Percentiles rank a stretch among this genome's conserved stretches.
These are phyloP conservation scores for Trachelus stipa DNA, from an alignment of 2,888 invertebrate species.

Conservation along the genomic window DNA sequence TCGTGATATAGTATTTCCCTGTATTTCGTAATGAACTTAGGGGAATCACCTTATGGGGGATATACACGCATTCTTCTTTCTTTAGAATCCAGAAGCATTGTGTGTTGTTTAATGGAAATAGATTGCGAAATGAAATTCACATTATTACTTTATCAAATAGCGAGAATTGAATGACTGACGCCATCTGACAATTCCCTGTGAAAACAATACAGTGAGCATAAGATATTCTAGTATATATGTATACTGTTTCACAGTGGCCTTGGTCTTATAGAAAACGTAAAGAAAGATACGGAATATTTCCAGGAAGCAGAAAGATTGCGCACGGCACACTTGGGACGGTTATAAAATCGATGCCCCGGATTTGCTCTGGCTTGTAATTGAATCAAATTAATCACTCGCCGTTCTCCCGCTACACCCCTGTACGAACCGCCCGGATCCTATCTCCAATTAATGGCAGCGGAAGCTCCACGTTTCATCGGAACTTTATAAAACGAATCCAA, in stretches of 20 bases:
- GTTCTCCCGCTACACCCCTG: constrained; percentile 39
- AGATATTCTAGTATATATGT: neutral
- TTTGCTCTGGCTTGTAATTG: constrained; percentile 51
- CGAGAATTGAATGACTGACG: neutral
- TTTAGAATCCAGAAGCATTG: neutral
- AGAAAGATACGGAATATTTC: neutral
- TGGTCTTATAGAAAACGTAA: neutral
- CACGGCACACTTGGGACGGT: constrained; percentile 26
- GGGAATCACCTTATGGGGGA: neutral
- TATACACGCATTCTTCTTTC: neutral
- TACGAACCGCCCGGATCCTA: constrained; percentile 34
- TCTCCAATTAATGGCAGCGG: constrained; percentile 50
- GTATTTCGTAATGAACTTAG: neutral
- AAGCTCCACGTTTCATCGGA: constrained; percentile 46
- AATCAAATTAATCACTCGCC: constrained; percentile 55
- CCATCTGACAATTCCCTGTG: neutral
- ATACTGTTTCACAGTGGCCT: neutral
- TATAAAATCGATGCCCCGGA: constrained; percentile 54
- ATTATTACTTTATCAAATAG: neutral
- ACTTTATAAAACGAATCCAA: constrained; percentile 56
- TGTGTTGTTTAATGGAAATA: neutral
- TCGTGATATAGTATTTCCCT: no score
- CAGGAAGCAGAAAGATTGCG: constrained; percentile 2
- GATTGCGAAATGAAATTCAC: neutral
- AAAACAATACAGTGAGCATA: neutral